These are phyloP conservation scores for Lasioglossum calceatum DNA, from an alignment of 2,888 invertebrate species.

Conservation along the genomic window DNA sequence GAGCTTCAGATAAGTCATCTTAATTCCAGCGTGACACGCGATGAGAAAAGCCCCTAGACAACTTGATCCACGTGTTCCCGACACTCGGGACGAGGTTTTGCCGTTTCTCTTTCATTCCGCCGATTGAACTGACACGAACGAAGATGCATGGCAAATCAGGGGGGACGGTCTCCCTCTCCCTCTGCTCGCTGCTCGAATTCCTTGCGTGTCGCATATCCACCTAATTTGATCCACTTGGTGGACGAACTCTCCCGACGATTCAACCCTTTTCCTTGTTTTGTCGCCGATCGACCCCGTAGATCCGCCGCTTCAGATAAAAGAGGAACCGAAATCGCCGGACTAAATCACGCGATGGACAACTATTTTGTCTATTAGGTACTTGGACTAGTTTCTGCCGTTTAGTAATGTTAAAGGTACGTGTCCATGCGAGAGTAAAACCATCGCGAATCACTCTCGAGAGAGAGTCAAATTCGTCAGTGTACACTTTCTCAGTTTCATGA, in stretches of 20 bases:
- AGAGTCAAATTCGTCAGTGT: no score
- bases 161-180: neutral
- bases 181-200: slow-evolving; percentile 34
- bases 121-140: slow-evolving; percentile 18
- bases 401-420: no score
- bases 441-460: no score
- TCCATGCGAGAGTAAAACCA: no score
- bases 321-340: slow-evolving; percentile 61
- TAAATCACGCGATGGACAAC: no score
- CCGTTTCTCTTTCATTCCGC: slow-evolving; percentile 24
- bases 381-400: no score
- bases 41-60: slow-evolving; percentile 38
- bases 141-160: slow-evolving; percentile 31
- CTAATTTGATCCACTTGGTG: slow-evolving; percentile 56
- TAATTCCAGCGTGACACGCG: slow-evolving; percentile 43
- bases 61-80: slow-evolving; percentile 33
- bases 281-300: slow-evolving; percentile 65
- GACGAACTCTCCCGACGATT: slow-evolving; percentile 29
- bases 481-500: no score
- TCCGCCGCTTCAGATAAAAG: slow-evolving; percentile 73
- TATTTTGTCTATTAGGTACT: no score
- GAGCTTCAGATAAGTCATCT: slow-evolving; percentile 22
- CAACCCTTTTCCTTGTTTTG: neutral
- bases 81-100: slow-evolving; percentile 8
- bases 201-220: slow-evolving; percentile 42